phyloP scores from a whole-genome alignment of 2,888 invertebrate species.

The Drosophila suboccidentalis region DNA sequence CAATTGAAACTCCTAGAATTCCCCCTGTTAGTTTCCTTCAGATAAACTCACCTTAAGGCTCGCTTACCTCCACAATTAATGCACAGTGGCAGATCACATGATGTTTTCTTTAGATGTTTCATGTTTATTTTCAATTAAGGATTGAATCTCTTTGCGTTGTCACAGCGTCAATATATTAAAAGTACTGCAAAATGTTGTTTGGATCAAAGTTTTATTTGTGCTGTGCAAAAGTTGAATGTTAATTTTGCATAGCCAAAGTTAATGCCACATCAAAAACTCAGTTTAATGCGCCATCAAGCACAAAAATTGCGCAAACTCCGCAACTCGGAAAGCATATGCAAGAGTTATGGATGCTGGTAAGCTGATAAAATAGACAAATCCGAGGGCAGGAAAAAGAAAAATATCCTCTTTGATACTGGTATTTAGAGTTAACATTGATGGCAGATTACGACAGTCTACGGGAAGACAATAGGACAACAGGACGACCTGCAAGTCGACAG shows the following conservation, averaged over 20 bases:
- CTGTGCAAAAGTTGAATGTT: constrained; percentile 30
- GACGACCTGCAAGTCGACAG: constrained; percentile 13
- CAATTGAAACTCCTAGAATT: constrained; percentile 34
- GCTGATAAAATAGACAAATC: constrained; percentile 56
- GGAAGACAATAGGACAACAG: constrained; percentile 19
- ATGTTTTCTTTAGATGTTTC: constrained; percentile 25
- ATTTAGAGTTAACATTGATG: constrained; percentile 57
- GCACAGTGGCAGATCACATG: background rate
- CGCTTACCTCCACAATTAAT: background rate
- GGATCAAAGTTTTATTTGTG: constrained; percentile 17
- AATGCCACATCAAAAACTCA: constrained; percentile 36
- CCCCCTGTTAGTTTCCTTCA: background rate
- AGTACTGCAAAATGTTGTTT: background rate
- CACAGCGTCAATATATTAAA: background rate
- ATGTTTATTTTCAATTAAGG: constrained; percentile 79
- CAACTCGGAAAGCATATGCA: constrained; percentile 46
- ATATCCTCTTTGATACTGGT: constrained; percentile 37
- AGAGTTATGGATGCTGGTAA: constrained; percentile 41
- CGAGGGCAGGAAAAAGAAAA: constrained; percentile 12
- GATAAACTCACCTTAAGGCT: background rate
- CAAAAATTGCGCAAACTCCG: constrained; percentile 42
- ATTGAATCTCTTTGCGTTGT: constrained; percentile 41
- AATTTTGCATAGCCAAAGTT: constrained; percentile 35
- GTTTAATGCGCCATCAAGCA: constrained; percentile 54
- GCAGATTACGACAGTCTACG: constrained; percentile 59